Evolutionary conservation across 2,797 vertebrate genomes (phyloP).

Genomic region (Pitangus sulphuratus): DNA sequence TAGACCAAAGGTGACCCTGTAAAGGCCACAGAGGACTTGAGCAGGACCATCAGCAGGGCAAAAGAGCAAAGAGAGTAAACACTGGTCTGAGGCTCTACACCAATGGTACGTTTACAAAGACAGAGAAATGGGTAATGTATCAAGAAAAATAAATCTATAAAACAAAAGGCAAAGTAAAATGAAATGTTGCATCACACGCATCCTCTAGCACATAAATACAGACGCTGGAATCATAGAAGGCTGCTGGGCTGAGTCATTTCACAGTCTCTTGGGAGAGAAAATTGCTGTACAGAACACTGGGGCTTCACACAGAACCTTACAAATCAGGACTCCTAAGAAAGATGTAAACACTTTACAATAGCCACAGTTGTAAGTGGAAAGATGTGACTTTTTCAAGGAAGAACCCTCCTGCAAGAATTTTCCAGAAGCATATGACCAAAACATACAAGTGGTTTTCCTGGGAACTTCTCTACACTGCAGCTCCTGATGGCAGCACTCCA

Average conservation of each 20-base stretch:
- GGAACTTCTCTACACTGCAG: neutral
- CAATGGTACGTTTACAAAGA: neutral
- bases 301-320: constrained; percentile 11
- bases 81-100: neutral
- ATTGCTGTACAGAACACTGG: constrained; percentile 26
- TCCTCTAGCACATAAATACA: constrained; percentile 64
- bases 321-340: constrained; percentile 36
- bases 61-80: constrained; percentile 28
- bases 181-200: constrained; percentile 32
- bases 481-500: neutral
- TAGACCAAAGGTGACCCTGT: neutral
- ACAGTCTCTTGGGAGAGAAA: constrained; percentile 19
- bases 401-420: neutral
- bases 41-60: constrained; percentile 54
- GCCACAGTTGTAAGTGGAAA: neutral
- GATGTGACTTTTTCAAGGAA: neutral
- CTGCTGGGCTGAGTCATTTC: constrained; percentile 66
- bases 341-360: neutral
- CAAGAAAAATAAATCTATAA: constrained; percentile 47
- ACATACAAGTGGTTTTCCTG: neutral
- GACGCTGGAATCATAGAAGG: constrained; percentile 58
- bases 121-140: neutral
- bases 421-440: neutral
- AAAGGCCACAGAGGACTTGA: constrained; percentile 30
- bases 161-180: constrained; percentile 58